Evolutionary conservation across 2,113 vertebrate species (phyloP).

Genomic region (Ictidomys tridecemlineatus): DNA sequence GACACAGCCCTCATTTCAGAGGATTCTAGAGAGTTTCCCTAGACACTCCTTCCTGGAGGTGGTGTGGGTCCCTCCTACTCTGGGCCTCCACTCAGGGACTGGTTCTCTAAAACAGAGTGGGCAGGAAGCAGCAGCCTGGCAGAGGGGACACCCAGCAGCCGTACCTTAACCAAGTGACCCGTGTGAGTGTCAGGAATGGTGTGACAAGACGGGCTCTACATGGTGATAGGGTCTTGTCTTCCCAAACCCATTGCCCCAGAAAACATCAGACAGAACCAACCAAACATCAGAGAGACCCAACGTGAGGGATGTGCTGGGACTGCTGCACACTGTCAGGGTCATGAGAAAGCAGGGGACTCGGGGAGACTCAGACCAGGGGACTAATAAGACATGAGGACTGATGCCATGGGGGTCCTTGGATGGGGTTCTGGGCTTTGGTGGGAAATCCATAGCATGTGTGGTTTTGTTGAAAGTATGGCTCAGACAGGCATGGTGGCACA

Average conservation of each 20-base stretch:
- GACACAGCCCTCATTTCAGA: not conserved
- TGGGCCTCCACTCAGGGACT: not conserved
- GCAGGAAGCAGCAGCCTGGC: not conserved
- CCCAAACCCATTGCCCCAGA: not conserved
- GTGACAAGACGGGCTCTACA: not conserved
- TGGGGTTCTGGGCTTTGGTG: no score
- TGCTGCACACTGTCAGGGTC: not conserved
- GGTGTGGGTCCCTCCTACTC: not conserved
- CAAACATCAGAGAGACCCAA: not conserved
- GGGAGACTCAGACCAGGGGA: not conserved
- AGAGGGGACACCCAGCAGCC: not conserved
- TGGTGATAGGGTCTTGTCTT: not conserved
- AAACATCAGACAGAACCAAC: not conserved
- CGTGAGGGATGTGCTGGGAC: not conserved
- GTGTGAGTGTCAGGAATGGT: not conserved
- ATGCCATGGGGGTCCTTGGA: not conserved
- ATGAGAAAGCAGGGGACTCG: not conserved
- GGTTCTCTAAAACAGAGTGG: not conserved
- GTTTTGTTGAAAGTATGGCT: not conserved
- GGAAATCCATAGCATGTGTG: not conserved
- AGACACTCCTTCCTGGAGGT: not conserved
- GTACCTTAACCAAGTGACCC: not conserved
- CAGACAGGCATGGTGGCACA: no score
- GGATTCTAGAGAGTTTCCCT: not conserved
- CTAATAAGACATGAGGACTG: fast-evolving